These are phyloP conservation scores for Cirrhinus mrigala DNA, from an alignment of 2,797 vertebrate species.

Conservation along the genomic window DNA sequence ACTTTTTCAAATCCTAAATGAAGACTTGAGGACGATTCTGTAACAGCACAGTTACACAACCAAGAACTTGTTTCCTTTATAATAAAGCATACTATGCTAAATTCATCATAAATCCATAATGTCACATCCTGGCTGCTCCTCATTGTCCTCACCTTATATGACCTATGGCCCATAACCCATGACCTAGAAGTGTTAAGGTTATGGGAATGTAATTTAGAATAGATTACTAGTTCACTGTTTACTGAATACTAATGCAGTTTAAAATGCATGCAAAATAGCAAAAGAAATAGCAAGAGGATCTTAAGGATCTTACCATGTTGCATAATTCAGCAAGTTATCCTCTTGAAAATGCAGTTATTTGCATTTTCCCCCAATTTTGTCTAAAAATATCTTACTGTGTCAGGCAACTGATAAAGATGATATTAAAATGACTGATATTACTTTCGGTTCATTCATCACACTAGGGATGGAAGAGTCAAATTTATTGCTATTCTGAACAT, in stretches of 20 bases:
- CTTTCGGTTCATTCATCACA: background rate
- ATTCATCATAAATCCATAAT: background rate
- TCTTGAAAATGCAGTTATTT: background rate
- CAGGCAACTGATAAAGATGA: background rate
- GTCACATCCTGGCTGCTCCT: background rate
- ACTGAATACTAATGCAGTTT: background rate
- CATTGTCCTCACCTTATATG: slow-evolving; percentile 26
- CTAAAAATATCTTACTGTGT: background rate
- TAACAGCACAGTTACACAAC: too few relatives aligned
- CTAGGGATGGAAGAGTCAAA: background rate
- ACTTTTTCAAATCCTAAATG: background rate
- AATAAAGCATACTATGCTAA: background rate
- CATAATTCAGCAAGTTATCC: background rate
- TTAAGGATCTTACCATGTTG: background rate
- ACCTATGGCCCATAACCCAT: slow-evolving; percentile 5
- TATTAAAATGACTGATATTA: background rate
- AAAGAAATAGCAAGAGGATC: too few relatives aligned
- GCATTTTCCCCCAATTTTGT: background rate
- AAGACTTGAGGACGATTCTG: background rate
- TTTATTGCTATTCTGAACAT: background rate
- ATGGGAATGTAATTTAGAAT: background rate
- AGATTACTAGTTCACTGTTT: background rate
- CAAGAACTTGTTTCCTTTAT: background rate
- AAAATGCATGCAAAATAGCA: background rate
- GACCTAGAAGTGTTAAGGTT: slow-evolving; percentile 5